A percentile compares a stretch with the other conserved stretches of the same genome.
Evolutionary conservation across 2,113 vertebrate genomes (phyloP).

Genomic region (Silurus glanis): DNA sequence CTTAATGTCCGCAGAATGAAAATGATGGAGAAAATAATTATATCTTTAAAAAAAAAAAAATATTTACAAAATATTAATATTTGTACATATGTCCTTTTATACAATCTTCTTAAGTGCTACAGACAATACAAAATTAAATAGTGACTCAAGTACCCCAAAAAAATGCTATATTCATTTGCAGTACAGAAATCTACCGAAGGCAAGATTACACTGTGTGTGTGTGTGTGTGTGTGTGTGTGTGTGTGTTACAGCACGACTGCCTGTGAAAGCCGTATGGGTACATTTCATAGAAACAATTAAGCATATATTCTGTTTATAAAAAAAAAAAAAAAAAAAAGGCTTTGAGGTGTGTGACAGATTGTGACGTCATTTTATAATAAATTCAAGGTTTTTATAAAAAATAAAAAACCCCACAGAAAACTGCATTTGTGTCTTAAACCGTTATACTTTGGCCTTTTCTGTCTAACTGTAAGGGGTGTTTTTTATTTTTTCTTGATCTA

Average conservation of each 20-base stretch:
- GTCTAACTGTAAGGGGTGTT: conserved; percentile 12
- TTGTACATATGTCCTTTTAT: conserved; percentile 73
- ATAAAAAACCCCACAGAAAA: background rate
- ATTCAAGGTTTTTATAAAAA: conserved; percentile 45
- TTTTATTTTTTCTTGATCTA: background rate
- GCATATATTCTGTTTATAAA: conserved; percentile 70
- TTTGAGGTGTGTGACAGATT: conserved; percentile 61
- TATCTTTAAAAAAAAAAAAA: conserved; percentile 79
- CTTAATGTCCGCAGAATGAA: conserved; percentile 88
- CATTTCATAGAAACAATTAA: conserved; percentile 79
- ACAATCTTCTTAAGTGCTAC: conserved; percentile 94
- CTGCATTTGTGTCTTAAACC: conserved; percentile 32
- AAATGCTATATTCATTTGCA: conserved; percentile 76
- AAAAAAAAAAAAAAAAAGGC: conserved; percentile 71
- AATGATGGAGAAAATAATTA: conserved; percentile 91
- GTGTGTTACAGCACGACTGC: conserved; percentile 70
- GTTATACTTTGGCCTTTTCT: conserved; percentile 49
- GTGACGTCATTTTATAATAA: conserved; percentile 58
- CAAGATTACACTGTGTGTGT: conserved; percentile 70
- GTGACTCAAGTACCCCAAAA: conserved; percentile 86
- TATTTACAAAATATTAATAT: conserved; percentile 77
- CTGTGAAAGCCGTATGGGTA: conserved; percentile 71
- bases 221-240: conserved; percentile 13
- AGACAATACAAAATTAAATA: conserved; percentile 88
- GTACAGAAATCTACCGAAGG: conserved; percentile 75